Base-by-base conservation (phyloP, 2,113 vertebrate genomes). In the Tauraco erythrolophus region DNA sequence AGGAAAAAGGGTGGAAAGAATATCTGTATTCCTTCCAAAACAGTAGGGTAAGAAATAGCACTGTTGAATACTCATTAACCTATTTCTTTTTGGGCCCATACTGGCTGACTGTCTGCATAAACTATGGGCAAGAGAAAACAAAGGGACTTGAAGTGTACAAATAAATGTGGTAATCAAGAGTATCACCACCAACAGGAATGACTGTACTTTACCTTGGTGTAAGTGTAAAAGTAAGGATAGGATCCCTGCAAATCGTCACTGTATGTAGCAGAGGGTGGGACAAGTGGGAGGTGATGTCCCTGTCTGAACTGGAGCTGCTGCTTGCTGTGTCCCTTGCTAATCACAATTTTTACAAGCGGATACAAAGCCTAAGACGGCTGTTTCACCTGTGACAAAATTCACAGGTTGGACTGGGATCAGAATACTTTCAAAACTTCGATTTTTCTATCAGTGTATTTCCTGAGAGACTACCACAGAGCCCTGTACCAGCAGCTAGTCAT, bases 361-460 rank as follows among this genome's bases (percentile, higher is more conserved):
- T 46, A 8, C 0, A 0, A 76, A 84, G 50, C 35, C 19, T 1
- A 2, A 37, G n/a, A 41, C 65, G 41, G 7, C 33, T 69, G 54
- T 53, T 87, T 87, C 28, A 77, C 68, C n/a, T 79, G 43, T 80
- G 61, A 51, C 22, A 46, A 51, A 74, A 74, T 70, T 89, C 45
- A 57, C 19, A 31, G 64, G 45, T 89, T 87, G 60, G 27, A 19
- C 56, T 84, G 31, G 45, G 35, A 74, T 84, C 33, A 7, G 46
- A 57, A 24, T 65, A 51, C 7, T 80, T 82, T 15, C 16, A 56
- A 33, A 68, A 25, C 31, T 77, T 53, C 16, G 15, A 30, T 74
- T 74, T 75, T 74, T 77, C 31, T 74, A 2, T 43, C 35, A 22
- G 27, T 37, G 8, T 68, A 13, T 75, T 74, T 79, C 51, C 37